Conservation (phyloP, 2,888 invertebrate species). For the Cinara cedri region DNA sequence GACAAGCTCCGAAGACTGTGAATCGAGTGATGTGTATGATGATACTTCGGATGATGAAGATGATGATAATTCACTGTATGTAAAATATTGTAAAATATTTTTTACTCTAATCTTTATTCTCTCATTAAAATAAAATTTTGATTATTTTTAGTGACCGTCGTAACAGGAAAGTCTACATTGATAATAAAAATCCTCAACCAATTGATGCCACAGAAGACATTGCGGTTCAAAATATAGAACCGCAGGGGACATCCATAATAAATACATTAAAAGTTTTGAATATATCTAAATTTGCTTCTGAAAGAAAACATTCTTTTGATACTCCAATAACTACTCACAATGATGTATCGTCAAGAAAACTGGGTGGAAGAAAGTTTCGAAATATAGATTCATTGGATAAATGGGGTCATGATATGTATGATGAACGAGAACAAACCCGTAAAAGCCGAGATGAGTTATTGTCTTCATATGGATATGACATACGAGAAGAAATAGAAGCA, state of each 20-base stretch:
- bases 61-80: conserved; percentile 5
- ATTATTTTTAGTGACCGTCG: conserved; percentile 5
- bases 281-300: conserved; percentile 23
- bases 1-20: conserved; percentile 37
- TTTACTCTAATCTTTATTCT: neutral
- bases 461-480: conserved; percentile 90
- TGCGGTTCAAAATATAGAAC: neutral
- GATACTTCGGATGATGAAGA: neutral
- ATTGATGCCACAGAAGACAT: neutral
- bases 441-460: conserved; percentile 85
- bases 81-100: neutral
- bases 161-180: neutral
- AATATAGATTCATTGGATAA: conserved; percentile 67
- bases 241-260: neutral
- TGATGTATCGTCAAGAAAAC: neutral
- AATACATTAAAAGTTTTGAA: conserved; percentile 56
- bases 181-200: neutral
- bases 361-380: conserved; percentile 59
- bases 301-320: neutral
- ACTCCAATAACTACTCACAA: neutral
- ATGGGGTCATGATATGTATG: conserved; percentile 88
- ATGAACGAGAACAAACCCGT: conserved; percentile 81
- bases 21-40: neutral
- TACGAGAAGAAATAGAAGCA: conserved; percentile 88
- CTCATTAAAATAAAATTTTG: neutral